These are phyloP conservation scores for Drosophila takahashii DNA, from an alignment of 1,140 invertebrate genomes.

Conservation along the genomic window DNA sequence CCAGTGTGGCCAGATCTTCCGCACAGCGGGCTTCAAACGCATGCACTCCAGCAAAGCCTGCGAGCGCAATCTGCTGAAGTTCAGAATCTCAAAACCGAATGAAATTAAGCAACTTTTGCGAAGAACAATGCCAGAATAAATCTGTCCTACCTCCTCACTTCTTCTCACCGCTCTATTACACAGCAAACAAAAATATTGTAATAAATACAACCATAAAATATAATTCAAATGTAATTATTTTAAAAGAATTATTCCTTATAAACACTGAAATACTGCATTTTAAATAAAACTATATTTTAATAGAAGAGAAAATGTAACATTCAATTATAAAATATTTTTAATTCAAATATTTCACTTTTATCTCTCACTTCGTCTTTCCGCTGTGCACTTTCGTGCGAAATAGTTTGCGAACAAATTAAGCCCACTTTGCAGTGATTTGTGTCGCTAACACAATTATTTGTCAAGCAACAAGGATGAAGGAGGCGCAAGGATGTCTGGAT, in stretches of 20 bases:
- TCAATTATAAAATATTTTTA: too few species aligned
- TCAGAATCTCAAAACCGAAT: slow-evolving; percentile 4
- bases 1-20: slow-evolving; percentile 37
- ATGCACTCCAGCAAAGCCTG: slow-evolving; percentile 35
- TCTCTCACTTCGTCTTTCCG: neutral
- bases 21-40: slow-evolving; percentile 26
- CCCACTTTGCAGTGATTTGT: slow-evolving; percentile 78
- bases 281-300: too few species aligned
- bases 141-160: neutral
- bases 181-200: neutral
- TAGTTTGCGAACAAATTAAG: slow-evolving; percentile 78
- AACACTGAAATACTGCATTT: too few species aligned
- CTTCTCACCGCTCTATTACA: neutral
- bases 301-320: too few species aligned
- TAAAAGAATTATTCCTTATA: neutral
- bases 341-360: too few species aligned
- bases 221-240: neutral
- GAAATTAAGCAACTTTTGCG: slow-evolving; percentile 4
- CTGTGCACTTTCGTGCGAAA: slow-evolving; percentile 40
- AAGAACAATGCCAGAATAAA: neutral
- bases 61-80: slow-evolving; percentile 11
- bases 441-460: slow-evolving; percentile 77
- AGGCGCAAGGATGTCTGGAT: slow-evolving; percentile 3
- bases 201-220: neutral
- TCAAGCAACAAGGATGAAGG: slow-evolving; percentile 39